Base-by-base conservation (phyloP, 2,113 vertebrate species). In the Agapornis roseicollis region DNA sequence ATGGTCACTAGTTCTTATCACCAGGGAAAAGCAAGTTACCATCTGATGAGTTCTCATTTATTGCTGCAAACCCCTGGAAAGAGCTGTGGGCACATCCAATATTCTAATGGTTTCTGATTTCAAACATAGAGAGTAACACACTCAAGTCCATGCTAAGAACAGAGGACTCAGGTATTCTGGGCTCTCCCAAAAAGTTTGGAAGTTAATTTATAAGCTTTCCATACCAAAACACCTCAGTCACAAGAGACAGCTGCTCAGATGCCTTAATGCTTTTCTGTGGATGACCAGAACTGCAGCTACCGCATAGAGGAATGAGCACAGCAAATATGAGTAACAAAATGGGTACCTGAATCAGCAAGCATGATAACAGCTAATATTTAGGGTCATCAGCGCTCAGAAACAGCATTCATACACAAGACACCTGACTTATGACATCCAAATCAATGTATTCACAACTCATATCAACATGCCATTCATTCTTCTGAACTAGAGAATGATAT, bases 401-500 rank as follows among this genome's bases (percentile, higher is more conserved):
- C 64, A 89, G 80, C 65, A 64, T 79, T 94, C 83, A 88, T 63
- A 58, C 15, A 37, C 35, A 76, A 90, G 49, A 64, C 11, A 7
- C 42, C 60, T 90, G 77, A 90, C 88, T 91, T 91, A 77, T 35
- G 76, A 92, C 72, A 77, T 84, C 39, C 86, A 93, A 93, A 96
- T 91, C 83, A 91, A 46, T 13, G 82, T 68, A 81, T 71, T 93
- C 90, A 78, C 76, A 90, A 71, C 60, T 93, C 82, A 56, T 65
- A 96, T 80, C 78, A 96, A 94, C 80, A 89, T 7, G 24, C 41
- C 70, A 94, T 84, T 94, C 92, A 91, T 80, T 87, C 70, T 91
- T 94, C 84, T 78, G 24, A 94, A 85, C 68, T 84, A 88, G 60
- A 63, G 93, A 97, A 96, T 58, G 27, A 95, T 88, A 97, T 93